A percentile compares a stretch with the other conserved stretches of the same genome.
phyloP scores from a whole-genome alignment of 2,113 vertebrate species.

The Ginglymostoma cirratum region DNA sequence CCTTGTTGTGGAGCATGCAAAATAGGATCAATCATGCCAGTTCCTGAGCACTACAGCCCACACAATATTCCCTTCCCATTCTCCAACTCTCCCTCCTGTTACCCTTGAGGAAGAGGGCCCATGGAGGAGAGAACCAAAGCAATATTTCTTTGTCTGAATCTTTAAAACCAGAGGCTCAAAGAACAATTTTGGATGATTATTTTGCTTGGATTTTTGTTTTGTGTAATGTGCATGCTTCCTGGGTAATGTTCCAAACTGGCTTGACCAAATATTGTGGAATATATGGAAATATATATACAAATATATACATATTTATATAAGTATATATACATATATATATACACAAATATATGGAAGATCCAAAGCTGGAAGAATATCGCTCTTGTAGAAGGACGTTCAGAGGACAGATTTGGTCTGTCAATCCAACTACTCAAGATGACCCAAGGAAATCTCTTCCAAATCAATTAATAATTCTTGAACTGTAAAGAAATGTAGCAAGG shows the following conservation, averaged over 20 bases:
- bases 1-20: neutral
- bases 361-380: neutral
- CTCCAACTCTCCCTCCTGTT: too few relatives aligned
- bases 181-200: neutral
- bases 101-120: too few relatives aligned
- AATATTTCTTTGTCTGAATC: neutral
- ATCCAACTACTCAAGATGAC: neutral
- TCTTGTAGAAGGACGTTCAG: neutral
- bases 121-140: neutral
- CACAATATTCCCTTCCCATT: too few relatives aligned
- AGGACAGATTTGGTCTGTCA: neutral
- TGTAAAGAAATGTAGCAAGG: neutral
- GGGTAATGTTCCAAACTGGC: neutral
- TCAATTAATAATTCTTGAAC: neutral
- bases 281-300: too few relatives aligned
- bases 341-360: neutral
- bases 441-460: neutral
- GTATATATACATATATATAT: too few relatives aligned
- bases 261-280: neutral
- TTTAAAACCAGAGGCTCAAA: neutral
- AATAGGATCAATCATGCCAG: neutral
- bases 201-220: neutral
- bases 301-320: too few relatives aligned
- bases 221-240: neutral
- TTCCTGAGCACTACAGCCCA: neutral